Evolutionary conservation across 2,113 vertebrate genomes (phyloP).

Genomic region (Ailuropoda melanoleuca): DNA sequence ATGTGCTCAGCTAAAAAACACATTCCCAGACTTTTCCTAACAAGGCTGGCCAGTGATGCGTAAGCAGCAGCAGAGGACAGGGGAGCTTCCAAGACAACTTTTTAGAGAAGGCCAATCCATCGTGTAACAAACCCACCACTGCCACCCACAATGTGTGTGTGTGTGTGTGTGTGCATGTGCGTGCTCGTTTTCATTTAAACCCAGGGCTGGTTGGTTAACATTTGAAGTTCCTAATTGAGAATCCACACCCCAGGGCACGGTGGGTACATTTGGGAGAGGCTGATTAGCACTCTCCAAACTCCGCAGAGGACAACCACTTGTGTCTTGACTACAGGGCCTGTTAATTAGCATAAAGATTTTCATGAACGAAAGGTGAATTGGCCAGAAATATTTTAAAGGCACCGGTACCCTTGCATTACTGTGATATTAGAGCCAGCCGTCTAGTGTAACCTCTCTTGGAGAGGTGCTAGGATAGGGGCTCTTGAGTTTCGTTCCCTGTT

Average conservation of each 20-base stretch:
- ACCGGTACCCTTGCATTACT: neutral
- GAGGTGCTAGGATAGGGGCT: accelerated
- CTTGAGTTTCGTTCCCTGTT: neutral
- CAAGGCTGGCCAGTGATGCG: neutral
- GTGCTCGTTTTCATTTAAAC: neutral
- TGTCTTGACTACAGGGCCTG: neutral
- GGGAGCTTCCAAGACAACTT: neutral
- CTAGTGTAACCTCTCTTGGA: neutral
- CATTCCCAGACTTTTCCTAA: neutral
- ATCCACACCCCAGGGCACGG: neutral
- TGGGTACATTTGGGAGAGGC: neutral
- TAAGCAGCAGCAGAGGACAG: neutral
- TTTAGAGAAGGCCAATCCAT: neutral
- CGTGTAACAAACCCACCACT: neutral
- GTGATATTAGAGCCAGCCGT: neutral
- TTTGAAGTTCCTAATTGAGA: neutral
- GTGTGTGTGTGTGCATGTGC: neutral
- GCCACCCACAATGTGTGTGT: neutral
- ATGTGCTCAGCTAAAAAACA: neutral
- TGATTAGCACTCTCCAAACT: neutral
- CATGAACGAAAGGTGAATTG: neutral
- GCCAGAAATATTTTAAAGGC: neutral
- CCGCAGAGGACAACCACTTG: neutral
- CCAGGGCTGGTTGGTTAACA: neutral
- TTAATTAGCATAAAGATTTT: neutral